Conservation (phyloP, 2,113 vertebrate genomes). For the Copsychus sechellarum region DNA sequence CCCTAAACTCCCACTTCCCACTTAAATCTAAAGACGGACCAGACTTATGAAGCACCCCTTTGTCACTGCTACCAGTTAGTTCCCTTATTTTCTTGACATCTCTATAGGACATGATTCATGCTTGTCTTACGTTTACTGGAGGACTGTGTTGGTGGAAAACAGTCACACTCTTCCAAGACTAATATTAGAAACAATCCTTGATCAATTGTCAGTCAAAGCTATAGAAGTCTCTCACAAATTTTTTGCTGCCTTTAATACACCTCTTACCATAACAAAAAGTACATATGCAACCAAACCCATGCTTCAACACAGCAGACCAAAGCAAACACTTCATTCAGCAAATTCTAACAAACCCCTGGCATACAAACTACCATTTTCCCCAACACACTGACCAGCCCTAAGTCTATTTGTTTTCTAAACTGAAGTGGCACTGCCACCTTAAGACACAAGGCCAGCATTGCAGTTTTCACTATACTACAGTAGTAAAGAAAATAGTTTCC, state of each 20-base stretch:
- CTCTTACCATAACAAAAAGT: neutral
- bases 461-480: neutral
- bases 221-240: neutral
- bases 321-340: neutral
- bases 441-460: constrained; percentile 20
- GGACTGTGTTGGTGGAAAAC: neutral
- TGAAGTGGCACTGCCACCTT: constrained; percentile 56
- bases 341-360: neutral
- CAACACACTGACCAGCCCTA: neutral
- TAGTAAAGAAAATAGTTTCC: neutral
- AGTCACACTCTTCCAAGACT: neutral
- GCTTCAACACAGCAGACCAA: neutral
- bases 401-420: neutral
- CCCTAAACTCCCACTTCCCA: neutral
- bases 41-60: neutral
- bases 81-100: neutral
- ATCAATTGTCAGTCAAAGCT: neutral
- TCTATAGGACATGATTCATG: neutral
- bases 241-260: neutral
- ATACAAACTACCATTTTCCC: neutral
- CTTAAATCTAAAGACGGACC: neutral
- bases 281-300: neutral
- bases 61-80: neutral
- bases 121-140: neutral
- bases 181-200: constrained; percentile 4